A percentile compares a stretch with the other conserved stretches of the same genome.
These are phyloP conservation scores for Esox niger DNA, from an alignment of 2,113 vertebrate genomes.

Conservation along the genomic window DNA sequence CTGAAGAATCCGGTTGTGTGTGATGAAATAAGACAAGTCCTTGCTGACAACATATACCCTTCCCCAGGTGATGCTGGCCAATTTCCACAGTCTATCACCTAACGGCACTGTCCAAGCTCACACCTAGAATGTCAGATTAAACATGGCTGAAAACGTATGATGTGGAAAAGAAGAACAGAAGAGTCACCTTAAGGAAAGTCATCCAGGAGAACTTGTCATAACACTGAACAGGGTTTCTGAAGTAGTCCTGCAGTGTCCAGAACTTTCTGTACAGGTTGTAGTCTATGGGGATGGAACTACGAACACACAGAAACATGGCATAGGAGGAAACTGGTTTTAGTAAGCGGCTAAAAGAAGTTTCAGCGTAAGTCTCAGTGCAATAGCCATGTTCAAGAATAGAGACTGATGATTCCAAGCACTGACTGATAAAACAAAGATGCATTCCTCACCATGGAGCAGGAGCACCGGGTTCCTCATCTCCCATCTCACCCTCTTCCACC, in stretches of 20 bases:
- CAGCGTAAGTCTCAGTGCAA: neutral
- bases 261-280: conserved; percentile 99
- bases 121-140: neutral
- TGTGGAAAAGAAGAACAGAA: neutral
- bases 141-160: neutral
- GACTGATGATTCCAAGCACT: neutral
- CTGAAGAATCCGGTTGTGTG: too few species aligned
- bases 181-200: conserved; percentile 91
- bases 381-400: neutral
- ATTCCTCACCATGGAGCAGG: conserved; percentile 82
- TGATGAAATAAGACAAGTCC: too few species aligned
- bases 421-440: neutral
- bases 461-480: conserved; percentile 83
- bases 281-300: conserved; percentile 95
- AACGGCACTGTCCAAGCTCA: too few species aligned
- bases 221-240: conserved; percentile 95
- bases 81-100: too few species aligned
- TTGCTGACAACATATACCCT: too few species aligned
- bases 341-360: neutral
- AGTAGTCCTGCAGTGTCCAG: conserved; percentile 98
- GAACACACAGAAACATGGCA: conserved; percentile 20
- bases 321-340: neutral
- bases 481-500: conserved; percentile 98
- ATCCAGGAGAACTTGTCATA: conserved; percentile 98
- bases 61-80: too few species aligned